Evolutionary conservation across 2,113 vertebrate species (phyloP), one percentile per base, ranked within the genome.

Genomic region (Nothocercus julius): DNA sequence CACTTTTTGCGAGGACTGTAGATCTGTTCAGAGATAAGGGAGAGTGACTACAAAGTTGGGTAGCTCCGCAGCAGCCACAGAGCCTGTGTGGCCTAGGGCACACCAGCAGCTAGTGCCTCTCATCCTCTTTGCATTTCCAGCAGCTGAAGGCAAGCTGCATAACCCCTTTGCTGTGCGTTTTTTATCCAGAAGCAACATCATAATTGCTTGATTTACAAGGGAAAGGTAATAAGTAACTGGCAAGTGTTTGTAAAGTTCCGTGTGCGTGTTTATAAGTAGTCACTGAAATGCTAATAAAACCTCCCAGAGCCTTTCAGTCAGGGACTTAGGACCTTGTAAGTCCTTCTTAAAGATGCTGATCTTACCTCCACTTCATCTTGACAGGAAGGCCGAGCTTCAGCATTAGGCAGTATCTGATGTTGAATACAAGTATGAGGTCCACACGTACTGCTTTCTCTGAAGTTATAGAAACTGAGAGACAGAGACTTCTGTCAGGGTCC

Each of bases 91-190:
- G 34, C 44, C 32, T 69, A 17, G 63, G 42, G 25, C 28, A 9
- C 15, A 13, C 0, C 1, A 59, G 45, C 21, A 1, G 28, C 24
- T 2, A 0, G 34, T 87, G 47, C n/a, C 2, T 44, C 30, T 17
- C 25, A 8, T 38, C 40, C 45, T 17, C 28, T 14, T 56, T 44
- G n/a, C 5, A 0, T 64, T 83, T 38, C 19, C 44, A 34, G 73
- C 18, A 40, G 36, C 68, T 34, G 16, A 67, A 67, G 59, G 74
- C 62, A 67, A 11, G 20, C 64, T 13, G 59, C 36, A n/a, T 42
- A 38, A 25, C n/a, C 10, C 10, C 15, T 73, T 59, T 38, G 15
- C 54, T 24, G 0, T 7, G 15, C 0, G 1, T 20, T 7, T 49
- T 49, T 61, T 49, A 22, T 69, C 56, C 54, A 5, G 28, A 67